Base-by-base conservation (phyloP, 2,113 vertebrate genomes). In the Leptosomus discolor region DNA sequence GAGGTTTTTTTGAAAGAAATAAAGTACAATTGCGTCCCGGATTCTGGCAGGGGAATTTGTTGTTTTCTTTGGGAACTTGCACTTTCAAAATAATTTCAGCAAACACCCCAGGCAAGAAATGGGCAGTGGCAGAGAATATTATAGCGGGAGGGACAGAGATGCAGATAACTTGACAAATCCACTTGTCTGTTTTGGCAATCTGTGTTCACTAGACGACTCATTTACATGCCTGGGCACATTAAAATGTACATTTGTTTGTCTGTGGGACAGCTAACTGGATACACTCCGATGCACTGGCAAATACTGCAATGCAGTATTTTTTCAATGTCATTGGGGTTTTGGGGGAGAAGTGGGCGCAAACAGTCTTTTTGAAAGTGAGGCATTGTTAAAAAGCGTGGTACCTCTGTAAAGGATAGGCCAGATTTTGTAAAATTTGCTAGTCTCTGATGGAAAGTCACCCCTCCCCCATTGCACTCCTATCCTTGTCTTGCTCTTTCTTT, bases 281-380 rank as follows among this genome's bases (percentile, higher is more conserved):
- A 95, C 78, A 96, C 43, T 96, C 95, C 3, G 89, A 88, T 97
- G 96, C 96, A 91, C 95, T 97, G 96, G 94, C 95, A 97, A 98
- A 96, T 98, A 88, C 98, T 98, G 98, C 98, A 98, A 95, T 98
- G 98, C 98, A 98, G 98, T 98, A 98, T 98, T 98, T 98, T 98
- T 94, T 97, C 98, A 98, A 97, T 98, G 98, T 98, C 98, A 98
- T 95, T 97, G 94, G 94, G 96, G 96, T 97, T 98, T 98, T 90
- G 1, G 93, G 92, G 97, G 85, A 75, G 88, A 85, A 97, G 83
- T 89, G 94, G 92, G 94, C 39, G 11, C 85, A 95, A 90, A 86
- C 63, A 69, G 79, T 61, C 58, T 34, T 41, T 29, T 57, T 36
- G 34, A 22, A 29, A 91, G 70, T 15, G 50, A 60, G 78, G 8